Conservation (phyloP, 2,113 vertebrate genomes). For the Marcusenius ussheri region DNA sequence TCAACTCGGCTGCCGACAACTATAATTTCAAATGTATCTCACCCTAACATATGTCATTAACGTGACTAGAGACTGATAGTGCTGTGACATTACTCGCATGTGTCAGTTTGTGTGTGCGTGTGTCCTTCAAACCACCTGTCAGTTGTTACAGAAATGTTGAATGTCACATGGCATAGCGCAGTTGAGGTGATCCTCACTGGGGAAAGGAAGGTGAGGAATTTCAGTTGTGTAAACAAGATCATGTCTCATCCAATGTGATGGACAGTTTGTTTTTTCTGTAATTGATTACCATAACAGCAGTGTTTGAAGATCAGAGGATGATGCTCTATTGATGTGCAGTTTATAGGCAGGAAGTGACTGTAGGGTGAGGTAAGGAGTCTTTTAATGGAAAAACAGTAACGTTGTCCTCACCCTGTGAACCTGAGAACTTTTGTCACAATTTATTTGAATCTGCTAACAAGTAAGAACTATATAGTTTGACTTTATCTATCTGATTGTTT, state of each 20-base stretch:
- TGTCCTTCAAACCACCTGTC: constrained; percentile 20
- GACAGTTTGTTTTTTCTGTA: not conserved
- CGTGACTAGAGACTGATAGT: not conserved
- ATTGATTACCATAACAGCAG: not conserved
- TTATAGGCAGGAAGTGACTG: not conserved
- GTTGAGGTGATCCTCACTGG: not conserved
- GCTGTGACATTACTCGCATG: not conserved
- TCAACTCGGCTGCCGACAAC: not conserved
- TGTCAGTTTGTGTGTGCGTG: not conserved
- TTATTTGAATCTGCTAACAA: not conserved
- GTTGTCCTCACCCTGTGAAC: not conserved
- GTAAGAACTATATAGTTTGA: not conserved
- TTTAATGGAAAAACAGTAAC: not conserved
- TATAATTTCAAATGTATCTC: not conserved
- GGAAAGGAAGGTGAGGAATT: not conserved
- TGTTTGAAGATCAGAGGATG: not conserved
- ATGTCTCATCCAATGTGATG: not conserved
- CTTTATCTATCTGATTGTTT: not conserved
- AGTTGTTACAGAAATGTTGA: not conserved
- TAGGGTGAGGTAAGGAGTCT: not conserved
- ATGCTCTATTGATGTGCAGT: not conserved
- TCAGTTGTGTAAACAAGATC: constrained; percentile 1
- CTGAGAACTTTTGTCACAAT: not conserved
- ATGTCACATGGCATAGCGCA: not conserved
- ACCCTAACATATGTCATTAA: not conserved